Evolutionary conservation across 2,888 invertebrate species (phyloP), one percentile per base, ranked within the genome.

Genomic region (Eupeodes luniger): DNA sequence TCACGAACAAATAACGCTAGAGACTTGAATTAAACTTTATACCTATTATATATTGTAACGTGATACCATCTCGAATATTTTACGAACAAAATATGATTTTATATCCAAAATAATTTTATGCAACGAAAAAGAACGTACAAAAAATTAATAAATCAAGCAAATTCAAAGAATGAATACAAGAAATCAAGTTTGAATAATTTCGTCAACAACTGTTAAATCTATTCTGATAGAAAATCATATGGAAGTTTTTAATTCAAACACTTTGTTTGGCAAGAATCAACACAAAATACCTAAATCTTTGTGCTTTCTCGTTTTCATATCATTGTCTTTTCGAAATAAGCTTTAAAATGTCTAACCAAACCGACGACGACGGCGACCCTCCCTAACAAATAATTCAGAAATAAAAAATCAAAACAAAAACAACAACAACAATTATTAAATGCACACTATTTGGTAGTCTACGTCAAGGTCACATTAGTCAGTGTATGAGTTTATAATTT

Each of bases 391-490:
- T 55, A 72, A 72, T 12, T 19, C 19, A 55, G 19, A 57, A 55
- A 62, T n/a, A 62, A 72, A 75, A 19, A 64, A 64, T 47, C 44
- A 44, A 2, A 79, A 69, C 19, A 34, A 51, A 40, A 57, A 11
- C 6, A 64, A 44, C 0, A 47, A 16, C 12, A 64, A 47, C 4
- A 47, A 75, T 10, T 4, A 70, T 69, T 81, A 74, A 27, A 40
- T 81, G 66, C 53, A 64, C 82, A 79, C 62, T 66, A 66, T 72
- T 79, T 64, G 49, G 61, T 83, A 53, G 53, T 53, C 75, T 76
- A 27, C 76, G 57, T 67, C 86, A 87, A 87, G 86, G 86, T 79
- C 82, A 83, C 55, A 79, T 87, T 40, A 78, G 34, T 83, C 44
- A 78, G 16, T 77, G 61, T 74, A 55, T 61, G 53, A 67, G 66